These are phyloP conservation scores for Kradibia gibbosae DNA, from an alignment of 1,140 invertebrate genomes.

Conservation along the genomic window DNA sequence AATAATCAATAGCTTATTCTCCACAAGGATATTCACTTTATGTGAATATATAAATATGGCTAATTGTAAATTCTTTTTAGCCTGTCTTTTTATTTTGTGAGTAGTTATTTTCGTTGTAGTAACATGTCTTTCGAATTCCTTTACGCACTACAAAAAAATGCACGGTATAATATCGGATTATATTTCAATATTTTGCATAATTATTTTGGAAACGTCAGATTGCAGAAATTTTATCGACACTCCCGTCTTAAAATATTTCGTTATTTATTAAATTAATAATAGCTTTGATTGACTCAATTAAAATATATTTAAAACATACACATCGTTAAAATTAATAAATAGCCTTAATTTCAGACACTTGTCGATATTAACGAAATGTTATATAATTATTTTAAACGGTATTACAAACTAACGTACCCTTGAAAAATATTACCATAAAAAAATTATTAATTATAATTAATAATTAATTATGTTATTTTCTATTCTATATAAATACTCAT, in stretches of 20 bases:
- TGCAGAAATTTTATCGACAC: background rate
- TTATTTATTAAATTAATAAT: background rate
- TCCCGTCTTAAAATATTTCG: background rate
- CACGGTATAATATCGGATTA: constrained; percentile 25
- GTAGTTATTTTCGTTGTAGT: constrained; percentile 41
- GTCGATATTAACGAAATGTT: background rate
- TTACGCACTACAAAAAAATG: constrained; percentile 32
- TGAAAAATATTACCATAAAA: background rate
- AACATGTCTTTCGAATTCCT: constrained; percentile 27
- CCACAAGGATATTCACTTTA: constrained; percentile 32
- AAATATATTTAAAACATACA: background rate
- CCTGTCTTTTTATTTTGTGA: background rate
- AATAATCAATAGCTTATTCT: constrained; percentile 42
- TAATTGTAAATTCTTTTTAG: constrained; percentile 16
- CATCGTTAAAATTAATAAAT: background rate
- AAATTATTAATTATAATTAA: no score
- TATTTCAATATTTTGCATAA: background rate
- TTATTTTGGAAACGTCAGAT: background rate
- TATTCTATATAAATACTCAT: background rate
- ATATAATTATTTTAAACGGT: background rate
- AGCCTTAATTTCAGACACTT: background rate
- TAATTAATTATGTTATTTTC: background rate
- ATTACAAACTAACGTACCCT: background rate
- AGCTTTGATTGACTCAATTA: background rate
- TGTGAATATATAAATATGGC: background rate